Evolutionary conservation across 2,113 vertebrate species (phyloP), one percentile per base, ranked within the genome.

Genomic region (Tringa solitaria): DNA sequence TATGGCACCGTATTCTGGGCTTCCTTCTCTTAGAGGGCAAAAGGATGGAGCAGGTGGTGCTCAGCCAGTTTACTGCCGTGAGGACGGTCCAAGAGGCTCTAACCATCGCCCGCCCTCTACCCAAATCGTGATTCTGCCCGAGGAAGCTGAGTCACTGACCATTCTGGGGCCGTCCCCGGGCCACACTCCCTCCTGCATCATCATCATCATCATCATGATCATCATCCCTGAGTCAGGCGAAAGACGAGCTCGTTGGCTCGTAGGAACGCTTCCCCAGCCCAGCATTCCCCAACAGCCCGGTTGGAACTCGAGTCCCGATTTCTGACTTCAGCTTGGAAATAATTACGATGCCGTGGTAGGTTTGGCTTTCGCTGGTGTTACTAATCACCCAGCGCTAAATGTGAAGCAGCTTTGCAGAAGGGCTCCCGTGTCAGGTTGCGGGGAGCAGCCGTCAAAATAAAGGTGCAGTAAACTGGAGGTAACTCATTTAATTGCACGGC

Each of bases 381-480:
- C 86, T 95, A 90, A 95, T 84, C 91, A 80, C 91, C 50, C 21
- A 95, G 86, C 6, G 41, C 95, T 96, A 86, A 93, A 90, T 23
- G 80, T 39, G 96, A 89, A 95, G 93, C 87, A 95, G 94, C 91
- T 89, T 94, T 59, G 43, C 93, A 76, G 84, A 85, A 95, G 84
- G 6, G 68, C 56, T 67, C 63, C 64, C 19, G 76, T 23, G 57
- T 94, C 89, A 43, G 85, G 77, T 97, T 95, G 79, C 59, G 27
- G 83, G 67, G 88, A 95, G 90, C 93, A 87, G 95, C 89, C 94
- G 22, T 95, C 94, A 89, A 95, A 96, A 96, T 89, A 90, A 97
- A 97, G 97, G 97, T 94, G 97, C 61, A 64, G 87, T 90, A 89
- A 91, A 87, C 90, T 86, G 33, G 77, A 95, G 97, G 91, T 89